Base-by-base conservation (phyloP, 2,113 vertebrate genomes). In the Cranoglanis bouderius region DNA sequence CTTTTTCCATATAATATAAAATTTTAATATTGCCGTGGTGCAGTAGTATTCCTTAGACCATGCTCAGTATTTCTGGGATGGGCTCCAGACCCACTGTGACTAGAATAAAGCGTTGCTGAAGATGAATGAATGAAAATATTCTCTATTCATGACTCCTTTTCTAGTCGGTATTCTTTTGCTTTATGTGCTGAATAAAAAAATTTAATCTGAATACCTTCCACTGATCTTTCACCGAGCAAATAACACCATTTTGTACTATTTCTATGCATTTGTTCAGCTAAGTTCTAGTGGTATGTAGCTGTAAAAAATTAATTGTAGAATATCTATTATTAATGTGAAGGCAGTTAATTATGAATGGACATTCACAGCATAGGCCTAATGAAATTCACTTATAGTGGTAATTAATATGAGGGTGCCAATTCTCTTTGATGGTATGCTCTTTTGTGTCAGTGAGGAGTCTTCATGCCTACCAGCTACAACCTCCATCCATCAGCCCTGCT, bases 261-360 rank as follows among this genome's bases (percentile, higher is more conserved):
- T 65, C 86, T 84, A 77, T 82, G 57, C 38, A 87, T 90, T 90
- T 92, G 92, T 92, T 87, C 82, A 84, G 85, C 55, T 29, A 90
- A 83, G 84, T 87, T 88, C 86, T 63, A 87, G n/a, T 82, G 81
- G 65, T 88, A 89, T 91, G 90, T 91, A 85, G 89, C 75, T 46
- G 84, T 91, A 83, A 91, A 92, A 92, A 87, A 93, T 91, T 53
- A 8, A 90, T 91, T 35, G 83, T 57, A 35, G 81, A 40, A 13
- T 59, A 92, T 93, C 82, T 78, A 91, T 92, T 92, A 93, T 93
- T 93, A 86, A 93, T 87, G 70, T 32, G 55, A 53, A 87, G 55
- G 49, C 87, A 91, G 83, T 92, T 92, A 93, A 93, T 92, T 93
- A 93, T 93, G 84, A 88, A 93, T 92, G 90, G 88, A 86, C 90